These are phyloP conservation scores for Drosophila bocqueti DNA, from an alignment of 1,140 invertebrate species.

Conservation along the genomic window DNA sequence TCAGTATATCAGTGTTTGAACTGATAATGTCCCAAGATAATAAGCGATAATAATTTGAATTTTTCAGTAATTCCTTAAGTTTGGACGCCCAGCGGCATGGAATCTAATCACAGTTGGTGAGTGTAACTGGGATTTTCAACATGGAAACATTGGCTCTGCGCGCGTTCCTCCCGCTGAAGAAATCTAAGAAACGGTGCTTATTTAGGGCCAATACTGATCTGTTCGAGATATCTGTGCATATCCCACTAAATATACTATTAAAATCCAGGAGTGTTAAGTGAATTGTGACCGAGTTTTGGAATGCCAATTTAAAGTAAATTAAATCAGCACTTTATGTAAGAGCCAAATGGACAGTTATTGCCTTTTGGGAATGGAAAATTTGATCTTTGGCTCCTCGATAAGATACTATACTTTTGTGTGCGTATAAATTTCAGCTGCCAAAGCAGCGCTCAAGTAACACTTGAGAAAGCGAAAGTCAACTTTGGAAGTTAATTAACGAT, in stretches of 20 bases:
- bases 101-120: constrained; percentile 84
- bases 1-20: constrained; percentile 85
- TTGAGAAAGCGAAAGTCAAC: constrained; percentile 52
- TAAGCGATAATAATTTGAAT: constrained; percentile 85
- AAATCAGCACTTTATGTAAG: constrained; percentile 24
- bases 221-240: background rate
- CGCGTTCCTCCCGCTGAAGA: constrained; percentile 18
- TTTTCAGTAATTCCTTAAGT: constrained; percentile 84
- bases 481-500: constrained; percentile 63
- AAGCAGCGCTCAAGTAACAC: constrained; percentile 53
- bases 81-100: constrained; percentile 74
- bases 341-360: constrained; percentile 6
- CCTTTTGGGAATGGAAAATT: constrained; percentile 28
- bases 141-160: constrained; percentile 70
- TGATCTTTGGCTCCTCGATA: constrained; percentile 46
- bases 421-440: constrained; percentile 49
- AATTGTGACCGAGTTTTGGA: background rate
- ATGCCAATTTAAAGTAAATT: background rate
- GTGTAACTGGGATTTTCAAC: constrained; percentile 85
- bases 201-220: background rate
- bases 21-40: constrained; percentile 85
- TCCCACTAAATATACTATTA: background rate
- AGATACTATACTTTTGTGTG: constrained; percentile 24
- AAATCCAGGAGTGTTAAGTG: background rate
- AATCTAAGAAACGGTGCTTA: background rate